These are phyloP conservation scores for Pocillopora meandrina DNA, from an alignment of 92 coral and sea anemone genomes.

Conservation along the genomic window DNA sequence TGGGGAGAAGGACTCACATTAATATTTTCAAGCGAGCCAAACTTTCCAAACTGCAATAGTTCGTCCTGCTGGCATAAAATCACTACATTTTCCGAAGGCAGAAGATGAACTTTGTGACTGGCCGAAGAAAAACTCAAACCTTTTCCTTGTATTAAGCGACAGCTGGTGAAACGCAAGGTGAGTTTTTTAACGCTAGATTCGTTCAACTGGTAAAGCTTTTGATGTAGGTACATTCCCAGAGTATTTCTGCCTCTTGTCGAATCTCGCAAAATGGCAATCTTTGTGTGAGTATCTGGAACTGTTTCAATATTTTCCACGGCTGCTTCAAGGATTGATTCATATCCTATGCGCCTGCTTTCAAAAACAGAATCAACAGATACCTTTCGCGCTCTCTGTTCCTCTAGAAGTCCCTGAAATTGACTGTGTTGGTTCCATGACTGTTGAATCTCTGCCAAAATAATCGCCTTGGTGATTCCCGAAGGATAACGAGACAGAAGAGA, in stretches of 20 bases:
- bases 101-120: conserved; percentile 64
- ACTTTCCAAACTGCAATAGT: conserved; percentile 18
- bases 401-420: conserved; percentile 73
- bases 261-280: conserved; percentile 73
- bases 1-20: conserved; percentile 59
- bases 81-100: conserved; percentile 88
- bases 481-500: conserved; percentile 88
- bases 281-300: conserved; percentile 85
- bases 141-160: conserved; percentile 79
- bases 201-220: conserved; percentile 82
- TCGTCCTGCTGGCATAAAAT: conserved; percentile 58
- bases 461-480: conserved; percentile 90
- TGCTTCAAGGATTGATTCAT: conserved; percentile 86
- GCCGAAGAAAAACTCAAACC: conserved; percentile 28
- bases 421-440: conserved; percentile 86
- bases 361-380: conserved; percentile 71
- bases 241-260: conserved; percentile 40
- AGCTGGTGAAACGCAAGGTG: conserved; percentile 78
- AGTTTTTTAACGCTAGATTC: conserved; percentile 46
- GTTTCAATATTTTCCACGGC: conserved; percentile 66
- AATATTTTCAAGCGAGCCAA: conserved; percentile 50
- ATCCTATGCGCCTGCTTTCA: conserved; percentile 76
- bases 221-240: conserved; percentile 88
- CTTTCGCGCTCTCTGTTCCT: conserved; percentile 68
- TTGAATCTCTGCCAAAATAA: conserved; percentile 90